Conservation (phyloP, 2,888 invertebrate genomes). For the Periphyllus acericola region DNA sequence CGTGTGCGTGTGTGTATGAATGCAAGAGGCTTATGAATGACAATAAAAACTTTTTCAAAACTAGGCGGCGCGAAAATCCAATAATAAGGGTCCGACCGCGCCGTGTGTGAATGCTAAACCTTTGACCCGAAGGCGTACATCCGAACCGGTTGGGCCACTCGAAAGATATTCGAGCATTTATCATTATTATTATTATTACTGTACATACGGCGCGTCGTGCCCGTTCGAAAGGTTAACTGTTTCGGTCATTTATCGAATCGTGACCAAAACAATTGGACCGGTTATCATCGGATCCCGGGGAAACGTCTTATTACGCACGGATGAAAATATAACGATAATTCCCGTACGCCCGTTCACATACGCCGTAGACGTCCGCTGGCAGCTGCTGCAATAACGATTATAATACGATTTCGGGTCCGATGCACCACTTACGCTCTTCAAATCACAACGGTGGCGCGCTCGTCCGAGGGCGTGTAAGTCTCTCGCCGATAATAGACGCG, state of each 20-base stretch:
- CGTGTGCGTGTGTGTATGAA: slow-evolving; percentile 29
- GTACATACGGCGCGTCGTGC: background rate
- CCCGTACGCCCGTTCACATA: slow-evolving; percentile 46
- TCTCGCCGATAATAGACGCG: no score
- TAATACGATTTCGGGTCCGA: background rate
- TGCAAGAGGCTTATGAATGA: slow-evolving; percentile 56
- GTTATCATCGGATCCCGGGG: slow-evolving; percentile 26
- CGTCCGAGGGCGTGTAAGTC: background rate
- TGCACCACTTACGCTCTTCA: background rate
- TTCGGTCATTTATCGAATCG: slow-evolving; percentile 60
- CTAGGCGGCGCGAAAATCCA: slow-evolving; percentile 52
- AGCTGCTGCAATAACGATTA: background rate
- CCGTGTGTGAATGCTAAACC: slow-evolving; percentile 53
- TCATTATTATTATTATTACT: slow-evolving; percentile 18
- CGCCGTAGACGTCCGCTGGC: background rate
- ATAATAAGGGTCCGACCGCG: slow-evolving; percentile 53
- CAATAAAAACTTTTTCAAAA: slow-evolving; percentile 48
- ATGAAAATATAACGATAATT: slow-evolving; percentile 58
- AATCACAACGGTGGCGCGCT: background rate
- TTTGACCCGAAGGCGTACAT: slow-evolving; percentile 40
- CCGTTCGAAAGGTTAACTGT: slow-evolving; percentile 52
- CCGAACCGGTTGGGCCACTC: slow-evolving; percentile 57
- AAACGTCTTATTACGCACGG: slow-evolving; percentile 53
- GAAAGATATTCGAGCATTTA: slow-evolving; percentile 41
- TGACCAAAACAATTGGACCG: slow-evolving; percentile 62